phyloP scores from a whole-genome alignment of 2,113 vertebrate species.

The Tichodroma muraria region DNA sequence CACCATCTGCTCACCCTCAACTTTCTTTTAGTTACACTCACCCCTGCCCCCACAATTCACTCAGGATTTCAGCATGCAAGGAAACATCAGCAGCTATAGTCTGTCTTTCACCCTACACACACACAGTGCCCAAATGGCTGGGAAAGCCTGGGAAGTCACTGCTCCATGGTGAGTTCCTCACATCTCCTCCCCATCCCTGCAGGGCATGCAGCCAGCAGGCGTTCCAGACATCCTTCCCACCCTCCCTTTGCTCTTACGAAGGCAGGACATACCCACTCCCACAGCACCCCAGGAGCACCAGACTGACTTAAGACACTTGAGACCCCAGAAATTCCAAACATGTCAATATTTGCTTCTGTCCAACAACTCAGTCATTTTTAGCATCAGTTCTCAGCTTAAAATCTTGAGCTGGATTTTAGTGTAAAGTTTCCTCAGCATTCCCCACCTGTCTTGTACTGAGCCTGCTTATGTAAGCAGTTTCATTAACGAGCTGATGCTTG shows the following conservation, averaged over 20 bases:
- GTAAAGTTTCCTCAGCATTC: not conserved
- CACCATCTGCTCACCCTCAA: not conserved
- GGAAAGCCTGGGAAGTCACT: not conserved
- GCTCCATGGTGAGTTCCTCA: not conserved
- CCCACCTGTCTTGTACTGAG: not conserved
- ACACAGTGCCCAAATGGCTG: not conserved
- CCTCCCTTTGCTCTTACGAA: not conserved
- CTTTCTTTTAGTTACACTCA: not conserved
- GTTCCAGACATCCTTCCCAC: not conserved
- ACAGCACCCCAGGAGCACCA: not conserved
- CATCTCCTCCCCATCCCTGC: not conserved
- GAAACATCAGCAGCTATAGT: not conserved
- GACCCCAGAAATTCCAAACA: not conserved
- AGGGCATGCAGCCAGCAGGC: not conserved
- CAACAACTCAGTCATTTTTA: not conserved
- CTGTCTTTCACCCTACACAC: not conserved
- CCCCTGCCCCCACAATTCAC: rapidly evolving
- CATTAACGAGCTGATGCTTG: not conserved
- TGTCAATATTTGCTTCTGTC: not conserved
- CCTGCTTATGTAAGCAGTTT: not conserved
- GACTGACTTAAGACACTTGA: not conserved
- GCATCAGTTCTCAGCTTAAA: not conserved
- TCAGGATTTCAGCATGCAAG: not conserved
- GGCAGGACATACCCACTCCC: not conserved
- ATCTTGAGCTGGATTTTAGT: not conserved